Base-by-base conservation (phyloP, 1,140 invertebrate genomes). In the Hycleus cichorii region DNA sequence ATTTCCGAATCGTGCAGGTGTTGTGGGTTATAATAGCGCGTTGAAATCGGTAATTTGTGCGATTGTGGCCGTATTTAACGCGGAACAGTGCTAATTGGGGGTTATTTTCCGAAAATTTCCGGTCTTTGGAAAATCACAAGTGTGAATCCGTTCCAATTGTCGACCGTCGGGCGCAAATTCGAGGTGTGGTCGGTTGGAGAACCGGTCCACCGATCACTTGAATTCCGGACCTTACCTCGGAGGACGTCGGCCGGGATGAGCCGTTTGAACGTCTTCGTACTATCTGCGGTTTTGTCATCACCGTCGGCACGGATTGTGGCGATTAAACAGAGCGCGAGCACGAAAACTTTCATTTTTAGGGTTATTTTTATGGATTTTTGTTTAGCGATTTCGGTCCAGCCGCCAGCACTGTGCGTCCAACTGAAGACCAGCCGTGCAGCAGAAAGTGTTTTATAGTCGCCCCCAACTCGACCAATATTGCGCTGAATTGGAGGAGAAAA, bases 191-290 rank as follows among this genome's bases (percentile, higher is more conserved):
- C 44, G 12, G 11, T 49, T 39, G 18, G 39, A 49, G 24, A 49
- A 26, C 6, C 12, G 12, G 44, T 7, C 24, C 18, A 18, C 18
- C 18, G 18, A 18, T 18, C 18, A 18, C 18, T 18, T 18, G 18
- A 18, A 18, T 18, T 12, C 18, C 18, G 18, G 18, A 18, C 18
- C 18, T 47, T 70, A 89, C 90, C 90, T 83, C 90, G 85, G 50
- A 93, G 80, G 39, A 90, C 86, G 74, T 93, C 90, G 67, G 90
- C 90, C 9, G 89, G 89, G 62, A 93, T 92, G 43, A 91, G 75
- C 53, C 90, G 80, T 66, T 83, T 87, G 78, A 82, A 92, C 26
- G 86, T 87, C 70, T 81, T 85, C 5, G 82, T 79, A 45, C 77
- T 72, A 11, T 78, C 76, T 26, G 78, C 79, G 51, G 80, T 78